Evolutionary conservation across 2,797 vertebrate genomes (phyloP), one percentile per base, ranked within the genome.

Genomic region (Danio choprae): DNA sequence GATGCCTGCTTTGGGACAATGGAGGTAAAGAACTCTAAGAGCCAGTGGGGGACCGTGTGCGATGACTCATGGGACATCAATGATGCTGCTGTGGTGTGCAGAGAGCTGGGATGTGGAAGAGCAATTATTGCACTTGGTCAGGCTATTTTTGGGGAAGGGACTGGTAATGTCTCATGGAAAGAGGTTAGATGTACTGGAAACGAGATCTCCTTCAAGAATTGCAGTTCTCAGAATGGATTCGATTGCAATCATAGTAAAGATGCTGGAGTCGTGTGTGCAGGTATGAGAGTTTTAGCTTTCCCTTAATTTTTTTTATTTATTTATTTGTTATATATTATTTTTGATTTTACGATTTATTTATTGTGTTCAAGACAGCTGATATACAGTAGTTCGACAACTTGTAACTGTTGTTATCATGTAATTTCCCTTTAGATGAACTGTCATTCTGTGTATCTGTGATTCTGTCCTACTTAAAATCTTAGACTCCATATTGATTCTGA

Each of bases 241-340:
- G 0, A 53, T 38, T 85, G 83, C 48, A 0, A 0, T 6, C 58
- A 72, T 36, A 0, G 0, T 6, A 20, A 77, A 18, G 56, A 74
- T 55, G 82, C 77, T 58, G 80, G 82, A 56, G 81, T 84, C 71
- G n/a, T 59, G 4, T 86, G 83, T 15, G 62, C 70, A 82, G 41
- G 86, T 87, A 82, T 20, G 43, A 68, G 10, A 4, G 67, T 6
- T 55, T 16, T 1, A 15, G 13, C 22, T 55, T 22, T 55, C 53
- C 38, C 2, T 53, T 18, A 2, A 71, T 53, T 4, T n/a, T n/a
- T n/a, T n/a, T 4, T n/a, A n/a, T n/a, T n/a, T n/a, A n/a, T n/a
- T n/a, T n/a, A n/a, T n/a, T n/a, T n/a, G n/a, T n/a, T n/a, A n/a
- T n/a, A n/a, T n/a, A n/a, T n/a, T n/a, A n/a, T n/a, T n/a, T n/a